Evolutionary conservation across 2,113 vertebrate species (phyloP), one percentile per base, ranked within the genome.

Genomic region (Typhlomys cinereus): DNA sequence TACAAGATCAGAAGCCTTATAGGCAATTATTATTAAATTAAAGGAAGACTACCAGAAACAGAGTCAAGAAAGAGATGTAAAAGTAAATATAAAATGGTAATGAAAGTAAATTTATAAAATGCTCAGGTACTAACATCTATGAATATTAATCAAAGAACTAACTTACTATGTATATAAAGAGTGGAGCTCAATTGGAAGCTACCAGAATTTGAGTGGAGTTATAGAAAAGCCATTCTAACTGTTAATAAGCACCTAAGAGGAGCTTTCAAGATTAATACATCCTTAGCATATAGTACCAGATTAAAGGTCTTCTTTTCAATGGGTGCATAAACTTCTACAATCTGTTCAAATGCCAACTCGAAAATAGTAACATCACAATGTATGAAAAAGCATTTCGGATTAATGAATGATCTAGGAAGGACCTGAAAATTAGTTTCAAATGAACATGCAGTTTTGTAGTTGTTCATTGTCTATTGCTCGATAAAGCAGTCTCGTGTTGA

Each of bases 401-500:
- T 13, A 44, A n/a, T 88, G 62, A 69, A 74, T 71, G 14, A 34
- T 46, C 29, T 67, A 75, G 27, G 29, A 59, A 46, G 21, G 34
- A 41, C 85, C 64, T 79, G 79, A 82, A 88, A 78, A 25, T 85
- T 69, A 82, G 84, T 80, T 93, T 27, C 39, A 83, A 79, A 73
- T 84, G 31, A 76, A 10, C 48, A 71, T 69, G 29, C 41, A 70
- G 18, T 27, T 39, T 79, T 62, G 2, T 15, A 59, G 25, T 41
- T 74, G 10, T 11, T 7, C 25, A 10, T 41, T 73, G 14, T 4
- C 3, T 66, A 3, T 54, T 85, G 31, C 27, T 44, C n/a, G n/a
- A n/a, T n/a, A 27, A 31, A 62, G 5, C 0, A 0, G 7, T 12
- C 10, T 17, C 54, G 10, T 14, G 31, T 69, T n/a, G n/a, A 1